phyloP scores from a whole-genome alignment of 1,140 invertebrate genomes.

The Drosophila ananassae region DNA sequence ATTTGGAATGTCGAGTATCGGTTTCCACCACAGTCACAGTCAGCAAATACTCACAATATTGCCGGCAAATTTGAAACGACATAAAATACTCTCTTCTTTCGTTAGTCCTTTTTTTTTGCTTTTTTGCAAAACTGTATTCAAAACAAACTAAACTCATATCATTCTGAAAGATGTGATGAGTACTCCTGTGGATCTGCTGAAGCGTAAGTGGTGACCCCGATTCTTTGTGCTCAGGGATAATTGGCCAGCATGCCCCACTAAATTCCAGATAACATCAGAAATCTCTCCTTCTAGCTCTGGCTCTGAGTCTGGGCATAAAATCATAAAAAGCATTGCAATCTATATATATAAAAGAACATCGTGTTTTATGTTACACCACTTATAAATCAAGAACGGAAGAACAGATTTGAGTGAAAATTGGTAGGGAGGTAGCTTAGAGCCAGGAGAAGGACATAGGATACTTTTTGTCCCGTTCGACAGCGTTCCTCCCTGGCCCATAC shows the following conservation, averaged over 20 bases:
- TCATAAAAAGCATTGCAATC: conserved; percentile 36
- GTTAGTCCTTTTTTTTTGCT: neutral
- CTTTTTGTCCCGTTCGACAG: too few relatives aligned
- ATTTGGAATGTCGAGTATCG: conserved; percentile 47
- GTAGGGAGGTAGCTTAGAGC: too few relatives aligned
- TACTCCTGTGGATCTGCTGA: conserved; percentile 13
- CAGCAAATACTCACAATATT: conserved; percentile 33
- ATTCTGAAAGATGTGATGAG: conserved; percentile 10
- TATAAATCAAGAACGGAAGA: too few relatives aligned
- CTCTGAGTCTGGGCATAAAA: conserved; percentile 15
- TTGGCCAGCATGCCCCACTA: conserved; percentile 71
- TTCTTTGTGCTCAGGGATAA: conserved; percentile 40
- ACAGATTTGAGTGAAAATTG: too few relatives aligned
- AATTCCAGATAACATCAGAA: conserved; percentile 40
- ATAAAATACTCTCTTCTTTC: neutral
- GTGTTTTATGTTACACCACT: too few relatives aligned
- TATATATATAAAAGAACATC: too few relatives aligned
- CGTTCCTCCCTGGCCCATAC: too few relatives aligned
- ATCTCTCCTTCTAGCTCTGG: conserved; percentile 1
- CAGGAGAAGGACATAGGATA: too few relatives aligned
- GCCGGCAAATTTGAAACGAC: conserved; percentile 1
- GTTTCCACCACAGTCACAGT: conserved; percentile 28
- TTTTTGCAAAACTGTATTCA: conserved; percentile 7
- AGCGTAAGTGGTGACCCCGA: conserved; percentile 45
- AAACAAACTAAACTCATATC: conserved; percentile 45